These are phyloP conservation scores for Phocoena phocoena DNA, from an alignment of 2,113 vertebrate species.

Conservation along the genomic window DNA sequence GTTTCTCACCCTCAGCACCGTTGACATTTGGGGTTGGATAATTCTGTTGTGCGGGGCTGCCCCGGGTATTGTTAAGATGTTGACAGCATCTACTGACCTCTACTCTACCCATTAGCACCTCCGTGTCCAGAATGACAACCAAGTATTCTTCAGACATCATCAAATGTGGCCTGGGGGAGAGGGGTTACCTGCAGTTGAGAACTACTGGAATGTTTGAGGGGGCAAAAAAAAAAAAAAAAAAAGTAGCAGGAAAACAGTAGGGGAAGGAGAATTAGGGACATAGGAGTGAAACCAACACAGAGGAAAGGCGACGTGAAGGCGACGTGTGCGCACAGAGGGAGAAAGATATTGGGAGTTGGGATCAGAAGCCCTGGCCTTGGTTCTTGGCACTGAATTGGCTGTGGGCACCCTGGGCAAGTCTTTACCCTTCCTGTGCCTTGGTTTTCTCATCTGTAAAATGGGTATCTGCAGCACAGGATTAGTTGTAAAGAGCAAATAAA, in stretches of 20 bases:
- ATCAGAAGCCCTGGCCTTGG: background rate
- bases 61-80: fast-evolving
- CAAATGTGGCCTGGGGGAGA: background rate
- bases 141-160: background rate
- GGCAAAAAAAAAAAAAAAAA: no score
- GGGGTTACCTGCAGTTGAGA: background rate
- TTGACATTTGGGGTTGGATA: background rate
- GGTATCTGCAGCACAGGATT: fast-evolving
- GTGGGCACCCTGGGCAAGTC: background rate
- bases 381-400: fast-evolving
- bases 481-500: background rate
- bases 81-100: background rate
- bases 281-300: fast-evolving
- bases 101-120: background rate
- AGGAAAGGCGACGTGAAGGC: background rate
- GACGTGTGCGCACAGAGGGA: background rate
- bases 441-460: background rate
- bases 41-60: fast-evolving
- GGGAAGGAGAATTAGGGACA: background rate
- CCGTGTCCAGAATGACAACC: background rate
- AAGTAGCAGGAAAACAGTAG: background rate
- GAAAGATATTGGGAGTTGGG: fast-evolving
- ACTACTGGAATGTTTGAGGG: background rate
- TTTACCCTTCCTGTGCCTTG: fast-evolving
- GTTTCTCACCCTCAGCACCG: background rate